Evolutionary conservation across 2,888 invertebrate species (phyloP).

Genomic region (Erebia palarica): DNA sequence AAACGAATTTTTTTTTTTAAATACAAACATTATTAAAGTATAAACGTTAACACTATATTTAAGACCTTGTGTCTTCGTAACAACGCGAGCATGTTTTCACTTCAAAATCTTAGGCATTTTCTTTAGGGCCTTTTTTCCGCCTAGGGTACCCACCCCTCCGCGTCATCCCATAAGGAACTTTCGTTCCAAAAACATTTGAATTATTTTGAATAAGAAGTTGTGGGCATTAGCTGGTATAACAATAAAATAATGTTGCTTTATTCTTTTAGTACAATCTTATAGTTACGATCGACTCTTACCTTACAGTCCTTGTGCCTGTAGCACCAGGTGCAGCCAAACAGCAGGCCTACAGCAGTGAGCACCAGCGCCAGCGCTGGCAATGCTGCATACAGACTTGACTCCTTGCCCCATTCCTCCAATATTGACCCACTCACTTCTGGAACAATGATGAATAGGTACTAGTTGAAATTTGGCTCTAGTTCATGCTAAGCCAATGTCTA

Average conservation of each 20-base stretch:
- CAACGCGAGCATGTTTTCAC: too few species aligned
- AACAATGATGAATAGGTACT: constrained; percentile 29
- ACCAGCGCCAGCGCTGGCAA: constrained; percentile 74
- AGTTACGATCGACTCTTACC: constrained; percentile 51
- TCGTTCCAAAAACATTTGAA: too few species aligned
- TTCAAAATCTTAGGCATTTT: too few species aligned
- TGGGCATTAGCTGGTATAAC: neutral
- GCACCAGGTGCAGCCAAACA: constrained; percentile 79
- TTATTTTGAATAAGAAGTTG: neutral
- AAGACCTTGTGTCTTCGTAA: too few species aligned
- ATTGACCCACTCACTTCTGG: constrained; percentile 54
- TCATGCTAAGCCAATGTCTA: too few species aligned
- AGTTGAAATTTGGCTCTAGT: neutral
- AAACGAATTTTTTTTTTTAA: too few species aligned
- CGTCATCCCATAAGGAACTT: too few species aligned
- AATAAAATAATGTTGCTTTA: neutral
- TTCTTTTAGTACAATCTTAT: too few species aligned
- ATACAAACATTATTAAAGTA: too few species aligned
- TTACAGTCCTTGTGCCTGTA: constrained; percentile 76
- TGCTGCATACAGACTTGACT: constrained; percentile 57
- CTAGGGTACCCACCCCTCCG: too few species aligned
- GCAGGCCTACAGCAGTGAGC: constrained; percentile 65
- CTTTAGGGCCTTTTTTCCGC: too few species aligned
- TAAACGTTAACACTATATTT: too few species aligned
- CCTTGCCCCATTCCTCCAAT: constrained; percentile 57